phyloP scores from a whole-genome alignment of 2,888 invertebrate genomes.

The Habroteleia sp. region DNA sequence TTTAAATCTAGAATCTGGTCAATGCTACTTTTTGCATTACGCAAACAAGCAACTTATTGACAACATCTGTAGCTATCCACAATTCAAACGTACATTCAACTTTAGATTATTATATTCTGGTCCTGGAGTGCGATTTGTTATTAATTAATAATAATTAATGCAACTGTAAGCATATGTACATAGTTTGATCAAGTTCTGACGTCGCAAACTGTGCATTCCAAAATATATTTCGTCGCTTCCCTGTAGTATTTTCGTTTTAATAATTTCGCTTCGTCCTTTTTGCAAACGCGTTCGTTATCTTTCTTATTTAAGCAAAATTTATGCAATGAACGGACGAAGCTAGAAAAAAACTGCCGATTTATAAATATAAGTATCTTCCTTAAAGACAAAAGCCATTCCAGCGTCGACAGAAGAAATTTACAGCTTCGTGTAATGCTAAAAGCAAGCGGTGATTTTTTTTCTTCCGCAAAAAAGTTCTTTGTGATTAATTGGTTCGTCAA shows the following conservation, averaged over 20 bases:
- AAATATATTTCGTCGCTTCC: constrained; percentile 32
- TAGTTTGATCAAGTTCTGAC: constrained; percentile 35
- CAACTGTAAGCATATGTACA: constrained; percentile 41
- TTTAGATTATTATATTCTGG: constrained; percentile 50
- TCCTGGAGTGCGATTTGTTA: constrained; percentile 44
- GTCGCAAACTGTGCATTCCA: constrained; percentile 39
- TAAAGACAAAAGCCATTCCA: constrained; percentile 19
- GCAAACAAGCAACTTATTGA: constrained; percentile 10
- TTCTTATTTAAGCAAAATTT: constrained; percentile 1
- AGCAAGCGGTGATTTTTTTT: no score
- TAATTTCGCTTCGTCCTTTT: constrained; percentile 3
- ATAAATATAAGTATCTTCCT: constrained; percentile 16
- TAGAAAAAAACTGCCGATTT: constrained; percentile 31
- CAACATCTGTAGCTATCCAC: constrained; percentile 45
- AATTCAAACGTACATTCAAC: constrained; percentile 30
- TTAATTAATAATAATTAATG: constrained; percentile 24
- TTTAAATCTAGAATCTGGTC: constrained; percentile 32
- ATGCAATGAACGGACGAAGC: background rate
- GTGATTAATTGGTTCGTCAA: constrained; percentile 48
- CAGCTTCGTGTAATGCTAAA: no score
- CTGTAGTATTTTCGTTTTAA: constrained; percentile 5
- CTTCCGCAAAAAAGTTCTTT: constrained; percentile 19
- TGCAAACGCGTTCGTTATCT: no score
- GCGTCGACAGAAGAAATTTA: constrained; percentile 4
- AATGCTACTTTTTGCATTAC: constrained; percentile 3